A percentile compares a stretch with the other conserved stretches of the same genome.
Conservation (phyloP, 2,797 vertebrate species). For the Sebastes matsubarae region DNA sequence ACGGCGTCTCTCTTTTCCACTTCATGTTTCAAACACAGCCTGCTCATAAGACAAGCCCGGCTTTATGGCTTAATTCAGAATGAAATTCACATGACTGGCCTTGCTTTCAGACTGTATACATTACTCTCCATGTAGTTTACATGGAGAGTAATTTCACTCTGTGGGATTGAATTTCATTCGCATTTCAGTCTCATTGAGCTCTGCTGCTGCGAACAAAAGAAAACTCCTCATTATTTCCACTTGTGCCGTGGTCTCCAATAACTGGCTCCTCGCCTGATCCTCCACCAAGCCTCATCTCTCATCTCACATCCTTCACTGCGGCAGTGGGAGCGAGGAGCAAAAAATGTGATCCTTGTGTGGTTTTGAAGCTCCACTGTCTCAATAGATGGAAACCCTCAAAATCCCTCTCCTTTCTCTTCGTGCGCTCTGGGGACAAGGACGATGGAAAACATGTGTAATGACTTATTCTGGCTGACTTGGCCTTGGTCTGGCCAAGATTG, state of each 20-base stretch:
- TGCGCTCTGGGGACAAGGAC: conserved; percentile 74
- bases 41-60: background rate
- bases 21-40: conserved; percentile 26
- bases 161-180: conserved; percentile 15
- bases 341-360: conserved; percentile 73
- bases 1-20: conserved; percentile 50
- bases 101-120: background rate
- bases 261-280: conserved; percentile 63
- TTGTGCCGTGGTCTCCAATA: conserved; percentile 52
- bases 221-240: conserved; percentile 67
- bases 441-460: conserved; percentile 85
- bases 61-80: conserved; percentile 29
- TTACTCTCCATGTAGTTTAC: background rate
- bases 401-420: conserved; percentile 58
- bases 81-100: background rate
- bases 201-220: conserved; percentile 39
- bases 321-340: conserved; percentile 57
- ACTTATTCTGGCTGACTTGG: conserved; percentile 78
- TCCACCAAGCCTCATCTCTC: conserved; percentile 52
- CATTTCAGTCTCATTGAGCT: conserved; percentile 26
- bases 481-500: conserved; percentile 76
- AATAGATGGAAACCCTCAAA: conserved; percentile 75
- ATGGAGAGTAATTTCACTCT: conserved; percentile 2
- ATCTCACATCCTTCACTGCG: conserved; percentile 56
- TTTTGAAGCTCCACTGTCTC: conserved; percentile 68